Base-by-base conservation (phyloP, 2,113 vertebrate species). In the Sylvicapra grimmia region DNA sequence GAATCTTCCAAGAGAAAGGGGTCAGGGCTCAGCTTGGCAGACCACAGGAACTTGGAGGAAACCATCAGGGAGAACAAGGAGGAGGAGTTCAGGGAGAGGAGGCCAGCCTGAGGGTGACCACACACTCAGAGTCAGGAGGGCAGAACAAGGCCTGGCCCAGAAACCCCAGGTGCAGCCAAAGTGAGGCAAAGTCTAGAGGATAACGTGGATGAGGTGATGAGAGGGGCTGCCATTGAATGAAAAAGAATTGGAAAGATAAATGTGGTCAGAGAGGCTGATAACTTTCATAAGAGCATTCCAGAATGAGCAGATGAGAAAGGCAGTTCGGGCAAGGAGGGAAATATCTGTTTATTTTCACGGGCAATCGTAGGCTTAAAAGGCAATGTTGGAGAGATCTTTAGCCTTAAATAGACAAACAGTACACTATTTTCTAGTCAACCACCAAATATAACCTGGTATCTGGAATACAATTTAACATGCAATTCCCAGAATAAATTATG, bases 401-500 rank as follows among this genome's bases (percentile, higher is more conserved):
- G 92, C 94, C 90, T 97, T 97, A 98, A 97, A 97, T 79, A 98
- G 96, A 96, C 87, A 97, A 94, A 97, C 19, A 16, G 40, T 85
- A 88, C 90, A 91, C 79, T 95, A 96, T 95, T 97, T 97, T 97
- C 98, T 96, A 96, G 86, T 97, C 93, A 92, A 94, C 84, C 97
- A 98, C 94, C 94, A 95, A 97, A 98, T 97, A 96, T 75, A 98
- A 97, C 92, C 92, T 86, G 54, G 97, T 96, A 92, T 98, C 94
- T 98, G 92, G 90, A 98, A 95, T 96, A 92, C 36, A 90, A 94
- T 90, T 98, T 96, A 90, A 96, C 93, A 92, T 92, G 54, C 51
- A 72, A 95, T 96, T 98, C 96, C 90, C 91, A 97, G 94, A 94
- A 96, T 98, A 96, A 95, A 89, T 97, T 95, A 90, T 97, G 85